Percentiles rank a stretch among this genome's conserved stretches.
Conservation (phyloP, 1,140 invertebrate species). For the Colletes gigas region DNA sequence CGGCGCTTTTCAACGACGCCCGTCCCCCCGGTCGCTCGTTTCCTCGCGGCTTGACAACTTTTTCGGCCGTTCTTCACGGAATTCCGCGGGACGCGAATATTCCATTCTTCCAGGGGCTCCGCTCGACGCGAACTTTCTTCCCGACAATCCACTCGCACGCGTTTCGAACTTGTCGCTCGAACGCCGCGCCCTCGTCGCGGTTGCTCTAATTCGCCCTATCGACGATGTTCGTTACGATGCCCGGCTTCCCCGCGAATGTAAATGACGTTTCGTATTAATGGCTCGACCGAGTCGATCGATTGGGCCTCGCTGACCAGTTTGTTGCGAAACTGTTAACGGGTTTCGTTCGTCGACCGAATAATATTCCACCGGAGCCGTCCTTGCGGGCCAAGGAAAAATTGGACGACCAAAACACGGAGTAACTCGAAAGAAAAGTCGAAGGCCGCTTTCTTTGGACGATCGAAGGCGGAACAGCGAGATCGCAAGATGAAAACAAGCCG, state of each 20-base stretch:
- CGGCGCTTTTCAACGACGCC: conserved; percentile 50
- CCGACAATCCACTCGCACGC: background rate
- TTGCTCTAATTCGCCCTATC: background rate
- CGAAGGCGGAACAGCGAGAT: background rate
- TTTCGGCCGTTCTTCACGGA: conserved; percentile 49
- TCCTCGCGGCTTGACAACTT: conserved; percentile 50
- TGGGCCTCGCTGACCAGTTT: background rate
- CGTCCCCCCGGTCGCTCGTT: background rate
- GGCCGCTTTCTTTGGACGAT: too few species aligned
- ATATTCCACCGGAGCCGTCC: background rate
- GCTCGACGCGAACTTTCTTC: background rate
- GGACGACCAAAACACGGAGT: too few species aligned
- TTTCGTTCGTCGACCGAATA: background rate
- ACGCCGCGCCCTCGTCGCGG: background rate
- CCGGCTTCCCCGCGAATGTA: background rate
- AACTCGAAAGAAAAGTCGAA: too few species aligned
- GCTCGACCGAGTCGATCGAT: background rate
- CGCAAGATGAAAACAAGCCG: background rate
- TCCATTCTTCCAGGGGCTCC: background rate
- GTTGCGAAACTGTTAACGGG: background rate
- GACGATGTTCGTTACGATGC: background rate
- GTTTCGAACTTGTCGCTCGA: conserved; percentile 3
- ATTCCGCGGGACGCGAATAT: conserved; percentile 45
- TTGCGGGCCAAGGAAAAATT: too few species aligned
- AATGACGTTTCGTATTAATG: background rate